Evolutionary conservation across 2,113 vertebrate genomes (phyloP).

Genomic region (Scomber scombrus): DNA sequence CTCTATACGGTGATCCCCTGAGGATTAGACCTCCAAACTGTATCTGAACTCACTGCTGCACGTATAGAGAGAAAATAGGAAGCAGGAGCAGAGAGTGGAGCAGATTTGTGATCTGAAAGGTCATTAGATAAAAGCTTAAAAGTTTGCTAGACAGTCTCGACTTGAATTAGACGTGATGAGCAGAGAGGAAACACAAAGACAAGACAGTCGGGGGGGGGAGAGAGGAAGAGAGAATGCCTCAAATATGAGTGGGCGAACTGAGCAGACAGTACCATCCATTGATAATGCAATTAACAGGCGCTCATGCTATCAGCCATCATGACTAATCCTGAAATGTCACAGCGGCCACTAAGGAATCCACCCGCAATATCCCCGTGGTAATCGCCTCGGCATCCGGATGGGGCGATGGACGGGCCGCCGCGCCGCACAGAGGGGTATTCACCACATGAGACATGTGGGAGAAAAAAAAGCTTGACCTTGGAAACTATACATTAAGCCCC

Average conservation of each 20-base stretch:
- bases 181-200: conserved; percentile 12
- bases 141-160: background rate
- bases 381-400: conserved; percentile 72
- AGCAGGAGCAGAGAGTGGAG: background rate
- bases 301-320: conserved; percentile 60
- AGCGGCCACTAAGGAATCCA: conserved; percentile 58
- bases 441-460: conserved; percentile 69
- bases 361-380: conserved; percentile 66
- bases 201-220: background rate
- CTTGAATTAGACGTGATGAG: background rate
- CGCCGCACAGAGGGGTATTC: conserved; percentile 46
- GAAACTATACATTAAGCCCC: conserved; percentile 69
- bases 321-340: conserved; percentile 74
- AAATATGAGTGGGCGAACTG: conserved; percentile 37
- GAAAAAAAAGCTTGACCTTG: conserved; percentile 64
- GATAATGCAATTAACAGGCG: conserved; percentile 67
- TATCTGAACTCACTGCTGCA: background rate
- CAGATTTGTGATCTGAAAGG: background rate
- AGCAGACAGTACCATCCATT: conserved; percentile 53
- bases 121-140: background rate
- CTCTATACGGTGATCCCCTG: conserved; percentile 32
- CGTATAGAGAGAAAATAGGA: background rate
- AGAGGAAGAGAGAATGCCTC: conserved; percentile 34
- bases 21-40: conserved; percentile 52
- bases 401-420: conserved; percentile 14